Evolutionary conservation across 2,797 vertebrate species (phyloP).

Genomic region (Epinephelus coioides): DNA sequence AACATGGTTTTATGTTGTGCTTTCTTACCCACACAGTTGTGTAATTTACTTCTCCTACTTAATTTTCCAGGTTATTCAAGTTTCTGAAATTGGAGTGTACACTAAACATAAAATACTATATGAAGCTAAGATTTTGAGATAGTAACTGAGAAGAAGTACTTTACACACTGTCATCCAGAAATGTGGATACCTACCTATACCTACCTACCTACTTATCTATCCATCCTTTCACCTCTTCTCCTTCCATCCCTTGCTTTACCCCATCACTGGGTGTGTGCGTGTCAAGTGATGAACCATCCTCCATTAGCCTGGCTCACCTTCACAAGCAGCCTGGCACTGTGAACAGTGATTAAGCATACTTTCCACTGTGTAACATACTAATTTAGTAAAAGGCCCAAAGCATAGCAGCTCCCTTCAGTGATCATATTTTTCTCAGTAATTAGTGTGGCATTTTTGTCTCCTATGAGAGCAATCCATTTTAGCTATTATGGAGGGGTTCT

Average conservation of each 20-base stretch:
- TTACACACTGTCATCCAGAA: background rate
- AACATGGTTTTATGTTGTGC: too few species aligned
- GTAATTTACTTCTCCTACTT: too few species aligned
- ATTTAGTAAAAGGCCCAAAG: slow-evolving; percentile 77
- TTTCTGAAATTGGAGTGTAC: too few species aligned
- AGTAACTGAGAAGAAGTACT: too few species aligned
- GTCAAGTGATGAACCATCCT: slow-evolving; percentile 60
- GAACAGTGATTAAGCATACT: slow-evolving; percentile 76
- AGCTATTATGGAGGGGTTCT: slow-evolving; percentile 48
- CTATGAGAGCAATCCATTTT: slow-evolving; percentile 64
- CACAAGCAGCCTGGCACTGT: slow-evolving; percentile 49
- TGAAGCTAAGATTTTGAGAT: too few species aligned
- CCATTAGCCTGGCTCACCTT: slow-evolving; percentile 71
- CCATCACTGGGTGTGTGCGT: slow-evolving; percentile 30
- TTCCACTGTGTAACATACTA: slow-evolving; percentile 69
- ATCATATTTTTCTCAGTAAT: slow-evolving; percentile 79
- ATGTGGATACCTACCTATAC: background rate
- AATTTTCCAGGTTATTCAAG: too few species aligned
- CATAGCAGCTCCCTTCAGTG: slow-evolving; percentile 68
- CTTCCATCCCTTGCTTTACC: background rate
- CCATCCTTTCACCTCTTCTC: background rate
- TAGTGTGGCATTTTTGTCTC: slow-evolving; percentile 73
- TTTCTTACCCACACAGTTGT: too few species aligned
- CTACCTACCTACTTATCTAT: background rate
- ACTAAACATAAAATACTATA: too few species aligned